Conservation (phyloP, 2,113 vertebrate species). For the Bucco capensis region DNA sequence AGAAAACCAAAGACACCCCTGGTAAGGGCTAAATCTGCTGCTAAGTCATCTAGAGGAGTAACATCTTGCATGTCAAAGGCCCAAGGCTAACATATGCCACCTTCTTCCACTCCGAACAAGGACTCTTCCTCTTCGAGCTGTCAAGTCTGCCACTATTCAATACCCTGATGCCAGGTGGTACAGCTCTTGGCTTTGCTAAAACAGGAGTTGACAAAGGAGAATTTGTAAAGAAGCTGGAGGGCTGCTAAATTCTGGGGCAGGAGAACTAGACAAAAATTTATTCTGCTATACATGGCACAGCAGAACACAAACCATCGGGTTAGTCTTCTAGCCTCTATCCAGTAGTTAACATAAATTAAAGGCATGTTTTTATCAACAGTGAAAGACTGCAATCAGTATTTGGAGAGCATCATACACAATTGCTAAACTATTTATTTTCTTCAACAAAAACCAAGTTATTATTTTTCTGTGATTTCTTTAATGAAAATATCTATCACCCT, state of each 20-base stretch:
- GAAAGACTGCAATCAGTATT: neutral
- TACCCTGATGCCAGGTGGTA: accelerated
- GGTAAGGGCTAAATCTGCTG: neutral
- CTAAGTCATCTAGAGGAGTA: neutral
- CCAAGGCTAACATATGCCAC: neutral
- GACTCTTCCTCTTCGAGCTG: neutral
- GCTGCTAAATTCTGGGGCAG: neutral
- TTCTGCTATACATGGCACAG: neutral
- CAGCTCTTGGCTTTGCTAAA: neutral
- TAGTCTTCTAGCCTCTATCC: neutral
- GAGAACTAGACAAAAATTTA: neutral
- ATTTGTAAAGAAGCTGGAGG: neutral
- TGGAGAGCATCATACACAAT: neutral
- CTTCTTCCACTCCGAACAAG: neutral
- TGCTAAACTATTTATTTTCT: neutral
- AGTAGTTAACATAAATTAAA: neutral
- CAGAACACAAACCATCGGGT: neutral
- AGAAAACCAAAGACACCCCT: neutral
- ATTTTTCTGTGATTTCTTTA: neutral
- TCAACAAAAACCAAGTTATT: neutral
- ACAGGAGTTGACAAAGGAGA: neutral
- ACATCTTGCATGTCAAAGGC: neutral
- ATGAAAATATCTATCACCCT: neutral
- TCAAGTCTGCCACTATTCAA: neutral
- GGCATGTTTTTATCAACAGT: neutral